phyloP scores from a whole-genome alignment of 2,888 invertebrate genomes.

The Caenorhabditis angaria region DNA sequence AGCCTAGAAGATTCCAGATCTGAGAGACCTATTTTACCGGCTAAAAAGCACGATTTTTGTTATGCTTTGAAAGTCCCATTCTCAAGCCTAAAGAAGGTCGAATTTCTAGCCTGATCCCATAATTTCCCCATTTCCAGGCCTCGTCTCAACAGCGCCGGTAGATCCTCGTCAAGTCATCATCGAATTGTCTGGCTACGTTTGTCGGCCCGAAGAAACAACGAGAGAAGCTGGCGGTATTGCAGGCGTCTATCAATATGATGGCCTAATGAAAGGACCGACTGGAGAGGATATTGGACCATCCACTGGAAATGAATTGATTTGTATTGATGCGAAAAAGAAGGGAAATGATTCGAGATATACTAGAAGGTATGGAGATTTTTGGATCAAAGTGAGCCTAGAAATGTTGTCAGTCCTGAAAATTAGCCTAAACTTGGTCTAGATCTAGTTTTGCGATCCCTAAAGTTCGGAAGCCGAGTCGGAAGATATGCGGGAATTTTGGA shows the following conservation, averaged over 20 bases:
- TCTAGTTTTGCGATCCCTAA: no score
- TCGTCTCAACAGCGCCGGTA: constrained; percentile 18
- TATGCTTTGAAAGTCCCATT: no score
- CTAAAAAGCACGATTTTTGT: no score
- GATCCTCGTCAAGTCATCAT: constrained; percentile 16
- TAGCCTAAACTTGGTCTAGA: not conserved
- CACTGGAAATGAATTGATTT: constrained; percentile 15
- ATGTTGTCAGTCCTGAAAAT: no score
- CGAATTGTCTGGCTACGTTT: constrained; percentile 27
- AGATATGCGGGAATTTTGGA: no score
- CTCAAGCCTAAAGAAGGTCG: no score
- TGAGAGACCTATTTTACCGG: no score
- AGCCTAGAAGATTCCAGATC: no score
- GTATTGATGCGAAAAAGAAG: constrained; percentile 27
- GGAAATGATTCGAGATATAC: constrained; percentile 31
- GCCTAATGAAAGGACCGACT: constrained; percentile 33
- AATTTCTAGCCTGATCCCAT: no score
- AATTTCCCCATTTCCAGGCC: no score
- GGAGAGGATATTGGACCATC: constrained; percentile 24
- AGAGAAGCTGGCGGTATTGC: constrained; percentile 18
- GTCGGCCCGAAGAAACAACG: constrained; percentile 18
- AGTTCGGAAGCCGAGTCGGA: not conserved
- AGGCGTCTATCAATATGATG: constrained; percentile 29
- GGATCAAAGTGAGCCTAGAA: no score
- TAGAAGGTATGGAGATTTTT: constrained; percentile 14